These are phyloP conservation scores for Lasius platythorax DNA, from an alignment of 2,888 invertebrate genomes.

Conservation along the genomic window DNA sequence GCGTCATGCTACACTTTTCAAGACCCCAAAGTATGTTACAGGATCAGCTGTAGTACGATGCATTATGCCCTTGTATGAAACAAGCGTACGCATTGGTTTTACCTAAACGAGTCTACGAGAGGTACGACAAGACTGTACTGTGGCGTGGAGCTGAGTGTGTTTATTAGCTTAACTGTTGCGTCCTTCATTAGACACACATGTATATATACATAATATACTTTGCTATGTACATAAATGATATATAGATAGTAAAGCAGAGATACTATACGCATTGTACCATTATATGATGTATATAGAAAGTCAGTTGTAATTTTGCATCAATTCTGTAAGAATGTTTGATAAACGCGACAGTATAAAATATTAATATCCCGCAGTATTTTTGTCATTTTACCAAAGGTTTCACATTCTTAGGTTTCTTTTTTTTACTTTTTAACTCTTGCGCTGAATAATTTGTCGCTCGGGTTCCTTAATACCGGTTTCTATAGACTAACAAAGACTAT, in stretches of 20 bases:
- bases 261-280: slow-evolving; percentile 50
- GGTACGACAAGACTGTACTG: slow-evolving; percentile 37
- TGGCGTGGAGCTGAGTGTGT: slow-evolving; percentile 74
- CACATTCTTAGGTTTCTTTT: slow-evolving; percentile 62
- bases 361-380: slow-evolving; percentile 62
- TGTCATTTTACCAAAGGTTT: slow-evolving; percentile 73
- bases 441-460: slow-evolving; percentile 36
- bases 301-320: slow-evolving; percentile 70
- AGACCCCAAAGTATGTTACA: slow-evolving; percentile 12
- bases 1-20: slow-evolving; percentile 30
- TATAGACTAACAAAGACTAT: background rate
- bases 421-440: slow-evolving; percentile 2
- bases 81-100: slow-evolving; percentile 59
- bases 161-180: slow-evolving; percentile 71
- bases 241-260: slow-evolving; percentile 72
- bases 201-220: slow-evolving; percentile 62
- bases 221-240: slow-evolving; percentile 73
- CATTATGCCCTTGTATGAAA: slow-evolving; percentile 34
- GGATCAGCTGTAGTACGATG: slow-evolving; percentile 33
- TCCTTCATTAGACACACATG: slow-evolving; percentile 64
- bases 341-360: slow-evolving; percentile 67
- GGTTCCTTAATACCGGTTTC: background rate
- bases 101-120: slow-evolving; percentile 50
- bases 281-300: slow-evolving; percentile 70
- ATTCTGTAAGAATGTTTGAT: slow-evolving; percentile 60